phyloP scores from a whole-genome alignment of 2,113 vertebrate species.

The Phoxinus phoxinus region DNA sequence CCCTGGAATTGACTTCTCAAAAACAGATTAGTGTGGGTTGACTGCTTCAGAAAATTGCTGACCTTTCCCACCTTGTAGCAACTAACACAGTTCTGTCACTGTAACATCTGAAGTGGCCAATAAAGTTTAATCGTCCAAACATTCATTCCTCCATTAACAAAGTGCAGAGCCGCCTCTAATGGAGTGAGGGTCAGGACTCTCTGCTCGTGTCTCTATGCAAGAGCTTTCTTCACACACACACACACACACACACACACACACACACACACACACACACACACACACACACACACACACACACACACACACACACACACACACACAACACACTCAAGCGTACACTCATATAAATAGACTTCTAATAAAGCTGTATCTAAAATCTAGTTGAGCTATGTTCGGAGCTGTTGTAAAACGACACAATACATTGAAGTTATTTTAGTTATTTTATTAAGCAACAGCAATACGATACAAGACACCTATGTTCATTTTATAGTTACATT shows the following conservation, averaged over 20 bases:
- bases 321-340: neutral
- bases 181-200: constrained; percentile 56
- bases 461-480: too few species aligned
- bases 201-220: constrained; percentile 51
- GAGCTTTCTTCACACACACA: constrained; percentile 37
- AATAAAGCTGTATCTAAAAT: neutral
- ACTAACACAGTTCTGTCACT: constrained; percentile 28
- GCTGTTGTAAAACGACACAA: neutral
- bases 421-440: neutral
- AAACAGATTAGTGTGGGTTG: constrained; percentile 42
- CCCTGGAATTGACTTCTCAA: constrained; percentile 42
- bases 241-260: neutral
- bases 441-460: neutral
- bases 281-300: neutral
- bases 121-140: constrained; percentile 65
- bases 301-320: neutral
- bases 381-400: neutral
- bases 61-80: constrained; percentile 30
- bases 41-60: constrained; percentile 22
- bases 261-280: neutral
- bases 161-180: constrained; percentile 55
- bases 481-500: too few species aligned
- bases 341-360: neutral
- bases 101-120: constrained; percentile 38
- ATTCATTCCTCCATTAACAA: constrained; percentile 65